phyloP scores from a whole-genome alignment of 2,888 invertebrate species.

The Fissipunctia ypsillon region DNA sequence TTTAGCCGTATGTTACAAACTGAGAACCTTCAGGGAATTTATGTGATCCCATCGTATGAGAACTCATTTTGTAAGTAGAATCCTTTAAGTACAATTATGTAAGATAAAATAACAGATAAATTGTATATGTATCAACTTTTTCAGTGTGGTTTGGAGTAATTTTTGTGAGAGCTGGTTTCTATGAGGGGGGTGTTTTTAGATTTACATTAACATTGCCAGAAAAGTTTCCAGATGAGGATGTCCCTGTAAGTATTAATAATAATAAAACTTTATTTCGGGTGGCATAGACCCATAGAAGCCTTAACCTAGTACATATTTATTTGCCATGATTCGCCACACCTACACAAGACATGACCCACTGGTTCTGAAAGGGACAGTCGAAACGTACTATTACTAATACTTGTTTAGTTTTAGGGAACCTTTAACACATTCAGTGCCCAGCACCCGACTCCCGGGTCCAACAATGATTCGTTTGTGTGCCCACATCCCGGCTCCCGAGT shows the following conservation, averaged over 20 bases:
- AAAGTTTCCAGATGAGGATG: conserved; percentile 95
- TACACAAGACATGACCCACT: no score
- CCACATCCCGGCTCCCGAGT: no score
- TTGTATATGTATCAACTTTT: conserved; percentile 70
- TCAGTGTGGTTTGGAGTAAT: conserved; percentile 97
- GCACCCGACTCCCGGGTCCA: no score
- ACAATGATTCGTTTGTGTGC: no score
- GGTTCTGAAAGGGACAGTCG: no score
- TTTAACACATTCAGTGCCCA: no score
- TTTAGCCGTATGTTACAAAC: conserved; percentile 95
- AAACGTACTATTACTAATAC: no score
- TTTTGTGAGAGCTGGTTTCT: conserved; percentile 96
- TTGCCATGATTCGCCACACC: no score
- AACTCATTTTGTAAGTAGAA: conserved; percentile 94
- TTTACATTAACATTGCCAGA: conserved; percentile 96
- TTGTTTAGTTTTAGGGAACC: background rate
- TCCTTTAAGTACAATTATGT: background rate
- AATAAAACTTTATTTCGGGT: no score
- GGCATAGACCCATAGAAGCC: no score
- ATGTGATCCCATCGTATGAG: conserved; percentile 97
- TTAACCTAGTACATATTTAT: no score
- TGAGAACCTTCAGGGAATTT: conserved; percentile 96
- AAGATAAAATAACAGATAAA: background rate
- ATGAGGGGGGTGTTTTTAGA: conserved; percentile 97
- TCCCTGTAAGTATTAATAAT: conserved; percentile 96